Base-by-base conservation (phyloP, 2,113 vertebrate species). In the Psilopogon haemacephalus region DNA sequence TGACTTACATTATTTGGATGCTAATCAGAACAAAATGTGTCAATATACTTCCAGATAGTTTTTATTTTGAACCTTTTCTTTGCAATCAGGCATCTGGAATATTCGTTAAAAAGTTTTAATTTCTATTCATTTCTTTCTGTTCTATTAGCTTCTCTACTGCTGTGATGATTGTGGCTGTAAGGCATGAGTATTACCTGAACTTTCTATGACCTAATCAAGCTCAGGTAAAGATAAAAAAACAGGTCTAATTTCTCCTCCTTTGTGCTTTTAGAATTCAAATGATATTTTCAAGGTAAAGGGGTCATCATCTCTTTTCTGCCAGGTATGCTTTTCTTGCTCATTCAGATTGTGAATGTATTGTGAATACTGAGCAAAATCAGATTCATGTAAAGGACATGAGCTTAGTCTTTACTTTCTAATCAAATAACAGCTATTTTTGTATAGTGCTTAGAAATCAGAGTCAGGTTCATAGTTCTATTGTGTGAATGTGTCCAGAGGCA, bases 161-260 rank as follows among this genome's bases (percentile, higher is more conserved):
- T 95, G 81, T 89, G 86, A 91, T 94, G 92, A 96, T 91, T 92
- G 78, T 92, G 79, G 80, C 76, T 89, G 68, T 93, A 82, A 95
- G 79, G 79, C 77, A 73, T 58, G 75, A 87, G 63, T 89, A 89
- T 95, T 95, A 95, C 93, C 67, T 94, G 89, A 95, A 95, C 92
- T 89, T 96, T 92, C 86, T 72, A 62, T 85, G 86, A 93, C 86
- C 82, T 95, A 96, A 96, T 96, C 92, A 96, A 95, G 84, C 73
- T 88, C 84, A 92, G 74, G 91, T 95, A 88, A 96, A 95, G 91
- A 95, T 89, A 87, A 97, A 97, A 97, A 96, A 27, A 17, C 63
- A 52, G 56, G 38, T 72, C 92, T 89, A 94, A 90, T 94, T 96
- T 93, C 62, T 74, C 40, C 81, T 88, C 52, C 40, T 94, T 94